Base-by-base conservation (phyloP, 1,140 invertebrate species). In the Phortica variegata region DNA sequence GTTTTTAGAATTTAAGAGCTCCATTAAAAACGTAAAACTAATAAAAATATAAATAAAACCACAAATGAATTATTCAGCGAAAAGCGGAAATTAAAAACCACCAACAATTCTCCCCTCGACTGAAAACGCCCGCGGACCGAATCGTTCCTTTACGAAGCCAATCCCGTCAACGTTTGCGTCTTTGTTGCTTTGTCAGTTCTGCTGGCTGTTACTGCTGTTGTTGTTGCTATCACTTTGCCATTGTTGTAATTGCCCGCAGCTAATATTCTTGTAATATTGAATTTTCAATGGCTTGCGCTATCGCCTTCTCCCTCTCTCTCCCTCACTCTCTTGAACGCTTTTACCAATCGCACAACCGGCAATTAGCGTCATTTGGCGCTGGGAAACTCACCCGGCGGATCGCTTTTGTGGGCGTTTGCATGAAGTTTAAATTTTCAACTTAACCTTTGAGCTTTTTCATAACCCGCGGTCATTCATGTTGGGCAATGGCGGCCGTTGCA, bases 381-480 rank as follows among this genome's bases (percentile, higher is more conserved):
- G 23, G 23, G 23, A 26, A 26, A 26, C 10, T 26, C 10, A 26
- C 23, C 23, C 23, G 41, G 46, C 49, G 55, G 55, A 53, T 47
- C 54, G 51, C 48, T 34, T 54, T 58, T 58, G 54, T 61, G 36
- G 23, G 23, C 23, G 23, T 26, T 26, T 26, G 23, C 23, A 26
- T 26, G 20, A 66, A 65, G 61, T 70, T 70, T 69, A 65, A 69
- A 66, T 51, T 70, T 59, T 58, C 54, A 56, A 58, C 52, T 70
- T 70, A 62, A 65, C 65, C 65, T 65, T 60, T 61, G 53, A 66
- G 55, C 65, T 69, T 50, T 53, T 56, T 49, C 41, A 31, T n/a
- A n/a, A n/a, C n/a, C n/a, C n/a, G n/a, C n/a, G n/a, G n/a, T n/a
- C n/a, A n/a, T n/a, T n/a, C n/a, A n/a, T n/a, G n/a, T n/a, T n/a